A percentile compares a stretch with the other conserved stretches of the same genome.
Evolutionary conservation across 2,797 vertebrate species (phyloP).

Genomic region (Cossypha polioptera): DNA sequence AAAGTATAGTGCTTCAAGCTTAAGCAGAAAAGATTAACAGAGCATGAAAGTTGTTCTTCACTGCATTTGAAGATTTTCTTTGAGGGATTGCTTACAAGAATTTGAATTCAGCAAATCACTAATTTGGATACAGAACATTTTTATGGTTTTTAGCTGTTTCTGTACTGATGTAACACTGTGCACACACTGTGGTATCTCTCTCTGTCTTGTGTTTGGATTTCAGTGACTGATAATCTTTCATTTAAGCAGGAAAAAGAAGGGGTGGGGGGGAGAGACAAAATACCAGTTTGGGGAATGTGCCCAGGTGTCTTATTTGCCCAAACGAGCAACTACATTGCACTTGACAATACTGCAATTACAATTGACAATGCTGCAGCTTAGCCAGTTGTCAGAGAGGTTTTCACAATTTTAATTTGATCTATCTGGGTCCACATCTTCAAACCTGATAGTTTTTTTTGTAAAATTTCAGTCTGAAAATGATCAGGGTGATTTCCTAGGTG

Average conservation of each 20-base stretch:
- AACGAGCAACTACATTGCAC: neutral
- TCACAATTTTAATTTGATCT: neutral
- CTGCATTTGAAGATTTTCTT: neutral
- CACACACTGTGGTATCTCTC: neutral
- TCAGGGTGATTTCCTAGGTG: neutral
- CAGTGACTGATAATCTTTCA: neutral
- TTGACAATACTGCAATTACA: neutral
- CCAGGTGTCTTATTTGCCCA: neutral
- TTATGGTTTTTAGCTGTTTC: neutral
- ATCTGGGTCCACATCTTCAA: neutral
- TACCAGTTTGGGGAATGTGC: neutral
- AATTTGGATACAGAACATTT: neutral
- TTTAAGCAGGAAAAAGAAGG: neutral
- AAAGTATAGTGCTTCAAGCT: neutral
- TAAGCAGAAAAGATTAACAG: neutral
- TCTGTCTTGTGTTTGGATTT: neutral
- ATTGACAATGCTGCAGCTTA: neutral
- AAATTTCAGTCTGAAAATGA: neutral
- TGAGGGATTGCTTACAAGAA: neutral
- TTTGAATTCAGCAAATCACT: neutral
- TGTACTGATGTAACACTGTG: neutral
- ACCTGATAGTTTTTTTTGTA: neutral
- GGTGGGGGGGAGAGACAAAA: fast-evolving
- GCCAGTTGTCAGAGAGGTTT: neutral
- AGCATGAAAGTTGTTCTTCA: neutral